Base-by-base conservation (phyloP, 2,797 vertebrate genomes). In the Esox lucius region DNA sequence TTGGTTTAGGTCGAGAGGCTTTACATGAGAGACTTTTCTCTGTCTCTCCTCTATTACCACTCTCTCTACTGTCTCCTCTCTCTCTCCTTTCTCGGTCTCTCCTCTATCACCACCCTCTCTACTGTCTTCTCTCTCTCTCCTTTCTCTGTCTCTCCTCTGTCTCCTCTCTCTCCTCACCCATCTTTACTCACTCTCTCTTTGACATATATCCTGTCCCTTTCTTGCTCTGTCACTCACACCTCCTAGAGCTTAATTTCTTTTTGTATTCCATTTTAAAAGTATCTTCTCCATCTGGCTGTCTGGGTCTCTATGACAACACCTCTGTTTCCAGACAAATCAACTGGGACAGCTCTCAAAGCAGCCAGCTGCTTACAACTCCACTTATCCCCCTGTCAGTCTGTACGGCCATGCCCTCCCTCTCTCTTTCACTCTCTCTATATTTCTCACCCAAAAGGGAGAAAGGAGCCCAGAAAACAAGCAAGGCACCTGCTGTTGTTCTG, bases 271-370 rank as follows among this genome's bases (percentile, higher is more conserved):
- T 79, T 65, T 72, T 35, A 76, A 59, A 76, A 68, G 73, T 80
- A 31, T 1, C 71, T 70, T 81, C 35, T 80, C 39, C 83, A 70
- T 81, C 59, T 66, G 53, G 4, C 49, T 19, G 7, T 53, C 24
- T 31, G 5, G 24, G 24, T 48, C 22, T 70, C 49, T 70, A 31
- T 53, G 48, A 31, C 69, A 70, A 56, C 69, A 70, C 48, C 24
- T 75, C 75, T 74, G 70, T 70, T 73, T 83, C 51, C 53, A 16
- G 56, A 16, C 75, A 33, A 0, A 22, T 81, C 76, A 86, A 71
- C 26, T 24, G 69, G 11, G 51, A 70, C 76, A 75, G 49, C 75
- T 73, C 82, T 31, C 72, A 78, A 72, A 78, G 62, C 70, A 6
- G 19, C 74, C 59, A 68, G 12, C 53, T 48, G 39, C 28, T 69